These are phyloP conservation scores for Keiferia lycopersicella DNA, from an alignment of 2,888 invertebrate species.

Conservation along the genomic window DNA sequence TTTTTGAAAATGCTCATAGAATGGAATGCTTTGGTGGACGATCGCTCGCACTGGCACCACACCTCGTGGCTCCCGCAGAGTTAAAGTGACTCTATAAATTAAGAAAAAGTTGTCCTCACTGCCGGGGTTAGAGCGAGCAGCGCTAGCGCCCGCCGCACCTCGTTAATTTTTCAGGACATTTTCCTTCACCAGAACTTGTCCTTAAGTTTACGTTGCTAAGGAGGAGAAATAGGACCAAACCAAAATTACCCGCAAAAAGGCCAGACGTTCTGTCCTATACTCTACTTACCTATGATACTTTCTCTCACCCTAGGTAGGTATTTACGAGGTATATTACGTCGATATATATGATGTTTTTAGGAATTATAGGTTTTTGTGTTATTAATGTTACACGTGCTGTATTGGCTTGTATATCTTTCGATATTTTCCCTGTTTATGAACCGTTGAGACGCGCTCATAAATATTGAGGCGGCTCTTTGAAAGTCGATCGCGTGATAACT, in stretches of 20 bases:
- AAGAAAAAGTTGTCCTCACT: background rate
- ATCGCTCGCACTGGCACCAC: too few relatives aligned
- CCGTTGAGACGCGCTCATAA: constrained; percentile 3
- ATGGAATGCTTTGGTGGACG: too few relatives aligned
- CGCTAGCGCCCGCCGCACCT: background rate
- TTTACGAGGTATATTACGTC: too few relatives aligned
- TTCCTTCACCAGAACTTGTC: background rate
- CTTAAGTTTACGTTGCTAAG: background rate
- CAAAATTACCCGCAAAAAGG: too few relatives aligned
- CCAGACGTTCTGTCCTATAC: too few relatives aligned
- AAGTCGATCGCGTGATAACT: background rate
- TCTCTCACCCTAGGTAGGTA: too few relatives aligned
- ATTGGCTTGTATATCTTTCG: background rate
- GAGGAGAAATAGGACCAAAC: background rate
- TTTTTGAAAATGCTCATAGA: too few relatives aligned
- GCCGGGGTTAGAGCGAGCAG: background rate
- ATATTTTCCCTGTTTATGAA: background rate
- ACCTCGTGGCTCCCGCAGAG: too few relatives aligned
- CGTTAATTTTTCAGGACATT: constrained; percentile 3
- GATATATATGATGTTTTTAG: too few relatives aligned
- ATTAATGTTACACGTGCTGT: background rate
- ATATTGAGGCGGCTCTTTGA: constrained; percentile 1
- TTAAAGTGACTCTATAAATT: background rate
- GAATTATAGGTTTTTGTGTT: too few relatives aligned
- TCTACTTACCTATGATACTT: too few relatives aligned